Percentiles rank a stretch among this genome's conserved stretches.
phyloP scores from a whole-genome alignment of 2,888 invertebrate species.

The Amblyjoppa proteus region DNA sequence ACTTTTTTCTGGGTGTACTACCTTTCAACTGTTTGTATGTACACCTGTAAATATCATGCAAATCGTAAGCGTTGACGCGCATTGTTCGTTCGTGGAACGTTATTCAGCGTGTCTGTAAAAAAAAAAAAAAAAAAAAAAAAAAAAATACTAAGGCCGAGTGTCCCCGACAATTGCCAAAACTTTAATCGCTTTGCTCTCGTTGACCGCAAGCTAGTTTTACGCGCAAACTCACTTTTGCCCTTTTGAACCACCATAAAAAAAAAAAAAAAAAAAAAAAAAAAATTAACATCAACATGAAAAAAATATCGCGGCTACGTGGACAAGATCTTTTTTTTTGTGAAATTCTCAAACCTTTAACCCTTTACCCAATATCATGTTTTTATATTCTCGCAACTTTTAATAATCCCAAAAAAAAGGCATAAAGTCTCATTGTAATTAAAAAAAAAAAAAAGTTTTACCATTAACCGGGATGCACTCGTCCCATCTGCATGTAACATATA shows the following conservation, averaged over 20 bases:
- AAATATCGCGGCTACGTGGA: too few relatives aligned
- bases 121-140: background rate
- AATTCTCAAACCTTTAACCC: too few relatives aligned
- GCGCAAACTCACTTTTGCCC: too few relatives aligned
- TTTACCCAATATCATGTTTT: too few relatives aligned
- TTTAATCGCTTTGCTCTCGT: too few relatives aligned
- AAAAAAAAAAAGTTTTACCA: background rate
- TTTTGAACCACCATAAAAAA: background rate
- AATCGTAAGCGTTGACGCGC: constrained; percentile 13
- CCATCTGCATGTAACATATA: background rate
- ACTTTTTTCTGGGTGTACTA: too few relatives aligned
- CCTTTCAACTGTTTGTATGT: background rate
- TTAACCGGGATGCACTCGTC: background rate
- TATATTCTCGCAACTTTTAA: too few relatives aligned
- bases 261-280: background rate
- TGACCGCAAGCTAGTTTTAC: too few relatives aligned
- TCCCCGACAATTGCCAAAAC: too few relatives aligned
- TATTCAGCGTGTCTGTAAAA: background rate
- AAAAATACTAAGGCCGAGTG: background rate
- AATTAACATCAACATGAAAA: too few relatives aligned
- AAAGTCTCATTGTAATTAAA: background rate
- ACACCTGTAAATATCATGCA: constrained; percentile 19
- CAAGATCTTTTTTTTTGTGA: too few relatives aligned
- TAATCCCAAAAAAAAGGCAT: background rate
- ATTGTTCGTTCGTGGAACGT: constrained; percentile 29